Evolutionary conservation across 64 coral and sea anemone species (phyloP).

Genomic region (Stylophora pistillata): DNA sequence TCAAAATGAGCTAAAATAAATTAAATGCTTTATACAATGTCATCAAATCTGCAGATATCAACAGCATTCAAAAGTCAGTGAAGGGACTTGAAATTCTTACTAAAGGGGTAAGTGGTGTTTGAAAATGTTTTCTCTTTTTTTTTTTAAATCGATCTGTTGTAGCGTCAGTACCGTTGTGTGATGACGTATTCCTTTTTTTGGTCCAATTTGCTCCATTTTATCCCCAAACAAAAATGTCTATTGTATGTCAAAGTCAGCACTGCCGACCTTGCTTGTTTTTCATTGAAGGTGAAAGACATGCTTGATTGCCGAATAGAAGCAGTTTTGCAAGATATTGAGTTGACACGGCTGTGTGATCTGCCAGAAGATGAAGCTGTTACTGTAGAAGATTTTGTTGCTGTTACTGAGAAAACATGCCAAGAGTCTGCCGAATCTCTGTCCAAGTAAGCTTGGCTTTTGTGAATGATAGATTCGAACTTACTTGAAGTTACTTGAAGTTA

Average conservation of each 20-base stretch:
- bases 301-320: conserved; percentile 94
- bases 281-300: conserved; percentile 87
- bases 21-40: neutral
- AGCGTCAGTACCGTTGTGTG: no score
- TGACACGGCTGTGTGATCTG: conserved; percentile 71
- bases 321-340: conserved; percentile 72
- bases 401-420: conserved; percentile 71
- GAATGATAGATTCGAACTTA: no score
- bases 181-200: no score
- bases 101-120: conserved; percentile 71
- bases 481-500: no score
- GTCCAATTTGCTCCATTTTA: no score
- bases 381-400: conserved; percentile 81
- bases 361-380: conserved; percentile 92
- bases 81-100: conserved; percentile 80
- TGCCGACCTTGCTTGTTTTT: neutral
- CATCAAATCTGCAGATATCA: conserved; percentile 65
- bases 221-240: neutral
- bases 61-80: conserved; percentile 83
- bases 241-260: neutral
- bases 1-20: neutral
- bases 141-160: neutral
- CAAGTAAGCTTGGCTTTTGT: conserved; percentile 33
- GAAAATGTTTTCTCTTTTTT: neutral
- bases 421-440: conserved; percentile 70